Conservation (phyloP, 2,888 invertebrate species). For the Melieria crassipennis region DNA sequence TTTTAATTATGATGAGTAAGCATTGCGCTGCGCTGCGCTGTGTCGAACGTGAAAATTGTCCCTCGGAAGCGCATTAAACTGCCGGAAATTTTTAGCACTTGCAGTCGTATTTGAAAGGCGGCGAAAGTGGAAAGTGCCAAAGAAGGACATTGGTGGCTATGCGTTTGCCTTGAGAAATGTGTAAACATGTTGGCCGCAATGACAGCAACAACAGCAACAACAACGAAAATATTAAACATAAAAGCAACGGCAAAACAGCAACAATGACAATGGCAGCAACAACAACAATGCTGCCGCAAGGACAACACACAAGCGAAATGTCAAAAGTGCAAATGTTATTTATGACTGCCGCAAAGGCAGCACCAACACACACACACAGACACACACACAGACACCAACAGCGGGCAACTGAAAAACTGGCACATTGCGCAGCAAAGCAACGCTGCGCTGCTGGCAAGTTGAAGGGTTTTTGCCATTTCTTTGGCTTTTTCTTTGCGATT, state of each 20-base stretch:
- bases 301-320: constrained; percentile 44
- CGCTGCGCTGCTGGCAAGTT: no score
- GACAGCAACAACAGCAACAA: constrained; percentile 9
- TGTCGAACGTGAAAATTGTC: no score
- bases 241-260: constrained; percentile 1
- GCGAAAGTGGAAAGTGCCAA: no score
- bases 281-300: constrained; percentile 34
- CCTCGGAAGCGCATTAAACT: constrained; percentile 14
- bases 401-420: no score
- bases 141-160: no score
- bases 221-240: constrained; percentile 21
- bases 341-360: constrained; percentile 48
- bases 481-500: no score
- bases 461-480: no score
- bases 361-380: constrained; percentile 25
- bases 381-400: not conserved
- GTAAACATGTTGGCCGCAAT: constrained; percentile 31
- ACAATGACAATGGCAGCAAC: not conserved
- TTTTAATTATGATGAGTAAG: no score
- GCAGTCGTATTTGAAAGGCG: not conserved
- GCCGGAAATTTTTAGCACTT: constrained; percentile 16
- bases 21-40: no score
- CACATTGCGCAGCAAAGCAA: no score
- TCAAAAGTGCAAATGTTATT: constrained; percentile 55
- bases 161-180: not conserved